Evolutionary conservation across 2,113 vertebrate species (phyloP).

Genomic region (Numida meleagris): DNA sequence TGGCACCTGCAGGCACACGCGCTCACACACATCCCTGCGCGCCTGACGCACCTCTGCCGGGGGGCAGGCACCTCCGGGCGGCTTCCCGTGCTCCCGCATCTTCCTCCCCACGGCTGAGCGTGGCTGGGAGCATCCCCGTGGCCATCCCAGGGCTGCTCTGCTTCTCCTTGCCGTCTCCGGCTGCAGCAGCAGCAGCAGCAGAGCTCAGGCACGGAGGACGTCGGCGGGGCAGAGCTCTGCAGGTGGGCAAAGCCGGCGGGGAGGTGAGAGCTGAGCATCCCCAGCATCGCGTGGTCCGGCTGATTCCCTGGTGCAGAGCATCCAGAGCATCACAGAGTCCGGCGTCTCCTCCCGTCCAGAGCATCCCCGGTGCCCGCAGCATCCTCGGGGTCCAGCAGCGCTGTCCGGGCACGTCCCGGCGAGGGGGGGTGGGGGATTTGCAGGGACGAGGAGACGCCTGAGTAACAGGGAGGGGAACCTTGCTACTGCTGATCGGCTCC

Average conservation of each 20-base stretch:
- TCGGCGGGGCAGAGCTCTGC: not conserved
- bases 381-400: not conserved
- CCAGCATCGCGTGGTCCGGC: not conserved
- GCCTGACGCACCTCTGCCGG: not conserved
- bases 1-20: not conserved
- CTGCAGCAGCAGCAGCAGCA: not conserved
- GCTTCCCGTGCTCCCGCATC: not conserved
- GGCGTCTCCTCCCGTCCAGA: not conserved
- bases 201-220: not conserved
- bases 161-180: not conserved
- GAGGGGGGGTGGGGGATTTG: not conserved
- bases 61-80: not conserved
- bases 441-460: not conserved
- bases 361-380: not conserved
- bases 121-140: not conserved
- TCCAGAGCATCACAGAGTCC: not conserved
- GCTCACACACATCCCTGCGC: not conserved
- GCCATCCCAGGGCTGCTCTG: constrained; percentile 5
- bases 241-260: not conserved
- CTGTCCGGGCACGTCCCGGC: not conserved
- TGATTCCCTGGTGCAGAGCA: not conserved
- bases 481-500: not conserved
- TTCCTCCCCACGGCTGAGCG: not conserved
- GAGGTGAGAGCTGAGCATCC: not conserved
- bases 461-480: constrained; percentile 10